phyloP scores from a whole-genome alignment of 2,888 invertebrate genomes.

The Psylliodes chrysocephalus region DNA sequence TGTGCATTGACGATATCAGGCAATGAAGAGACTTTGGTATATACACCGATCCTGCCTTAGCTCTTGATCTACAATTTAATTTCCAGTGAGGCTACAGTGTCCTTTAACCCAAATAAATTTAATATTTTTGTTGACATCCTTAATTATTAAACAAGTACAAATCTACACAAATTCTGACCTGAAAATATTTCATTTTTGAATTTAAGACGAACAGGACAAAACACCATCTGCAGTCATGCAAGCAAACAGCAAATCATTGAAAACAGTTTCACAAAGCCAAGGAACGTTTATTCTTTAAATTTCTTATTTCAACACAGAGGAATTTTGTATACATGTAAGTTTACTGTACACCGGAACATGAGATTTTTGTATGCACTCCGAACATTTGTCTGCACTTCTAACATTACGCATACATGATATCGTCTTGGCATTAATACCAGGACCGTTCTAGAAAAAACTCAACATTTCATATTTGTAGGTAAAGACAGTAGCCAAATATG shows the following conservation, averaged over 20 bases:
- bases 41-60: too few relatives aligned
- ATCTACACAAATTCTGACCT: not conserved
- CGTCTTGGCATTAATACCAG: not conserved
- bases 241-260: not conserved
- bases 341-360: not conserved
- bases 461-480: too few relatives aligned
- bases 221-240: not conserved
- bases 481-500: too few relatives aligned
- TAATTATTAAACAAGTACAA: too few relatives aligned
- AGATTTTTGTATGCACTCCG: not conserved
- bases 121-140: too few relatives aligned
- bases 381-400: not conserved
- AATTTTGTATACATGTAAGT: conserved; percentile 1
- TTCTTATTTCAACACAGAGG: conserved; percentile 1
- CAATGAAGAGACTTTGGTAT: too few relatives aligned
- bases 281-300: conserved; percentile 8
- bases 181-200: conserved; percentile 1
- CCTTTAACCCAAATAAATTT: too few relatives aligned
- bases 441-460: not conserved
- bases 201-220: not conserved
- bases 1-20: too few relatives aligned
- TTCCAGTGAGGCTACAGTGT: too few relatives aligned
- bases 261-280: conserved; percentile 1
- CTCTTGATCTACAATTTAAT: too few relatives aligned
- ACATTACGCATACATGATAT: conserved; percentile 10